Base-by-base conservation (phyloP, 2,113 vertebrate genomes). In the Cichladusa arquata region DNA sequence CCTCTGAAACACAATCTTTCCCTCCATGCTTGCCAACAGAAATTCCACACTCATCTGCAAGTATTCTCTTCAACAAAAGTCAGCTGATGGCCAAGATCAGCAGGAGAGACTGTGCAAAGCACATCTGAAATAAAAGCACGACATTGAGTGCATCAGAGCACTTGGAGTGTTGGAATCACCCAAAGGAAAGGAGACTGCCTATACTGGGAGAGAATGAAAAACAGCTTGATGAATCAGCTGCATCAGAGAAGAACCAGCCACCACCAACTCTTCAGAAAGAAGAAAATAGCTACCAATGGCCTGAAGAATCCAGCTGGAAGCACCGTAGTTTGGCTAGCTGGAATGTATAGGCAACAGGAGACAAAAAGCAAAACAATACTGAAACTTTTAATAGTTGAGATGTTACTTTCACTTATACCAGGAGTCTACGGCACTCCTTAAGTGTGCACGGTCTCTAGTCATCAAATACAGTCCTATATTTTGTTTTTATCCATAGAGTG, bases 11-110 rank as follows among this genome's bases (percentile, higher is more conserved):
- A 53, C 50, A 76, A 1, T 76, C 57, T 81, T 89, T 91, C 81
- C 31, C 61, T 50, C 15, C 14, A 22, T 4, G 53, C 74, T 87
- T 89, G 83, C 84, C 77, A 94, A 69, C 13, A 91, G 66, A 92
- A 94, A 97, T 94, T 94, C 67, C 83, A 51, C 26, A 12, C 47
- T 57, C 65, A 71, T 91, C 29, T 79, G 65, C 42, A 90, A 80
- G 34, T 26, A 76, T 70, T 90, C 57, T 77, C 57, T 82, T 76
- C 34, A 86, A 47, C 34, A 87, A 54, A 95, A 90, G 20, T 44
- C 54, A 65, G 23, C 0, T 40, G 34, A 72, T 57, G 50, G 53
- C 73, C 78, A 92, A 93, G 73, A 80, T 17, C 56, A 71, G 61
- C 28, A 74, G 42, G 57, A 84, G 44, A 66, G 86, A 56, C 20